phyloP scores from a whole-genome alignment of 2,888 invertebrate genomes.

The Athalia cordata region DNA sequence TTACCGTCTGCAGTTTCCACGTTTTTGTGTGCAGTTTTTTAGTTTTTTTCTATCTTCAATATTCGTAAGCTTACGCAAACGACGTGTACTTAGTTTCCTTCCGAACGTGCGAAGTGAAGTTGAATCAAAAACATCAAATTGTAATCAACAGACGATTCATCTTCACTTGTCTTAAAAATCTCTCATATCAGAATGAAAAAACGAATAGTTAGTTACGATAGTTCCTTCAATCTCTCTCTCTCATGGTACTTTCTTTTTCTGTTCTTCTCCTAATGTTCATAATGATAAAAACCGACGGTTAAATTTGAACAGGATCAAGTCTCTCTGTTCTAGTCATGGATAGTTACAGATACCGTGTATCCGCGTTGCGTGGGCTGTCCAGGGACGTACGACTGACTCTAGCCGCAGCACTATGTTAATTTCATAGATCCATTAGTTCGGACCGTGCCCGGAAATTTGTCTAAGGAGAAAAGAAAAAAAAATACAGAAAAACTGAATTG shows the following conservation, averaged over 20 bases:
- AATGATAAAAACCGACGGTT: no score
- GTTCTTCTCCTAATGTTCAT: background rate
- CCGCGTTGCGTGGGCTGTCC: background rate
- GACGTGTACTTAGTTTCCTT: background rate
- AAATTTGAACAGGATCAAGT: no score
- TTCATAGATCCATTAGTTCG: slow-evolving; percentile 22
- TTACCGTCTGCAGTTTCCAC: slow-evolving; percentile 34
- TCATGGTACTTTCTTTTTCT: background rate
- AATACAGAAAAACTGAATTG: slow-evolving; percentile 23
- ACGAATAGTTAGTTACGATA: no score
- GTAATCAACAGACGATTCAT: no score
- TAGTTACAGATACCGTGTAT: slow-evolving; percentile 24
- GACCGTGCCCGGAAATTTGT: slow-evolving; percentile 1
- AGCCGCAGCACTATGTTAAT: background rate
- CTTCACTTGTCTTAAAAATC: no score
- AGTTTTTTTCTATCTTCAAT: slow-evolving; percentile 29
- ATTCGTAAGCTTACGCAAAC: slow-evolving; percentile 42
- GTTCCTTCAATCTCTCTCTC: no score
- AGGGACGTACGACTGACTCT: background rate
- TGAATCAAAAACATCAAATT: no score
- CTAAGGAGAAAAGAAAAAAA: slow-evolving; percentile 30
- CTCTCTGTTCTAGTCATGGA: background rate
- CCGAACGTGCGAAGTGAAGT: no score
- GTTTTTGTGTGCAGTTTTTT: background rate
- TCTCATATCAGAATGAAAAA: no score